phyloP scores from a whole-genome alignment of 2,888 invertebrate genomes.

The Ischnura elegans region DNA sequence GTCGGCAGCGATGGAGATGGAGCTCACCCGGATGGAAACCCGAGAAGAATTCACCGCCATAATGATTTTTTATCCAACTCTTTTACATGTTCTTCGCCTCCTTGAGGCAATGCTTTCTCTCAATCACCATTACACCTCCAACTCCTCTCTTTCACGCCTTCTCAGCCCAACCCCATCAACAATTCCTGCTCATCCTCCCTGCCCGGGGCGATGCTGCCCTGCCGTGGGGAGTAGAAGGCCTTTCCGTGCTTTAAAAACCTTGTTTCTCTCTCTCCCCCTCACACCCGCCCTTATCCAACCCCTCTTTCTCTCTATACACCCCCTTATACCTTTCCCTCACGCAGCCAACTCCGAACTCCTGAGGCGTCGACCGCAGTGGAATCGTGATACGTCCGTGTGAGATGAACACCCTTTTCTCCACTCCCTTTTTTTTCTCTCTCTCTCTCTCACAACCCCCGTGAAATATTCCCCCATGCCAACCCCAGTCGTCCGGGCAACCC shows the following conservation, averaged over 20 bases:
- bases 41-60: no score
- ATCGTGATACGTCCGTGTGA: not conserved
- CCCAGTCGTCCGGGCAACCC: no score
- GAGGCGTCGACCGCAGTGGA: not conserved
- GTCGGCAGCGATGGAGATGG: no score
- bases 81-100: not conserved
- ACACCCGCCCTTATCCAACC: not conserved
- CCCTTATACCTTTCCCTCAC: not conserved
- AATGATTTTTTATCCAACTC: no score
- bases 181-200: not conserved
- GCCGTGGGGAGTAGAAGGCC: not conserved
- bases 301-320: not conserved
- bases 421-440: no score
- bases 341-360: not conserved
- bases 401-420: not conserved
- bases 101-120: not conserved
- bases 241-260: not conserved
- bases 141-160: not conserved
- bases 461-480: no score
- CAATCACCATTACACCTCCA: not conserved
- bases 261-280: not conserved
- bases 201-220: not conserved
- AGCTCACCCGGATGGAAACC: no score
- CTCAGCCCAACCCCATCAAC: not conserved
- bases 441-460: not conserved